phyloP scores from a whole-genome alignment of 2,113 vertebrate genomes.

The Eubucco bourcierii region DNA sequence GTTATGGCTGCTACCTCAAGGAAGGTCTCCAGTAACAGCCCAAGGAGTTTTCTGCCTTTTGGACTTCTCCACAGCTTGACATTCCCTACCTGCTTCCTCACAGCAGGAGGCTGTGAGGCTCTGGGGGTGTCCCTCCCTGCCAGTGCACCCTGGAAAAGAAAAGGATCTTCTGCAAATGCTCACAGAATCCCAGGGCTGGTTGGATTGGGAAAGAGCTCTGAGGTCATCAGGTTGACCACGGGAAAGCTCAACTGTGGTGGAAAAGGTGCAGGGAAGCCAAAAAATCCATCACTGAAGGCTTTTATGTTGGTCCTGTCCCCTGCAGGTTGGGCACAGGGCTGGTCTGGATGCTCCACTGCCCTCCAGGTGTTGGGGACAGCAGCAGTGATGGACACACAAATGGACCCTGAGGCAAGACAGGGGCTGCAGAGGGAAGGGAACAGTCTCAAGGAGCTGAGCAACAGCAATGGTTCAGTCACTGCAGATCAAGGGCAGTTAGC shows the following conservation, averaged over 20 bases:
- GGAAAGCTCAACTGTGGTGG: neutral
- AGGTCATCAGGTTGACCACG: no score
- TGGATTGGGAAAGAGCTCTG: no score
- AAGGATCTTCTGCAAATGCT: neutral
- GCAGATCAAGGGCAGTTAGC: neutral
- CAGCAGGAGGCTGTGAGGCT: neutral
- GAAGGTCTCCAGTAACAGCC: neutral
- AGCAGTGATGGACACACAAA: neutral
- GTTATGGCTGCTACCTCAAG: accelerated
- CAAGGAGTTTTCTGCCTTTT: accelerated
- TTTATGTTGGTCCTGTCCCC: neutral
- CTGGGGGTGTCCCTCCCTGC: neutral
- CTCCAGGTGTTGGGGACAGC: neutral
- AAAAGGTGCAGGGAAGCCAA: neutral
- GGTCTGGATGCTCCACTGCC: neutral
- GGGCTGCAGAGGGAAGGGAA: neutral
- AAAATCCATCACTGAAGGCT: neutral
- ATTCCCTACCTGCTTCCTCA: neutral
- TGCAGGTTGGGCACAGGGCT: neutral
- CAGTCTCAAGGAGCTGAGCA: neutral
- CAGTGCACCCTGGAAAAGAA: neutral
- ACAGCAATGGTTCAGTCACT: neutral
- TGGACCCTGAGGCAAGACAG: neutral
- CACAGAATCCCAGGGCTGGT: no score
- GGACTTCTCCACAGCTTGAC: neutral